Evolutionary conservation across 2,113 vertebrate species (phyloP).

Genomic region (Saccopteryx leptura): DNA sequence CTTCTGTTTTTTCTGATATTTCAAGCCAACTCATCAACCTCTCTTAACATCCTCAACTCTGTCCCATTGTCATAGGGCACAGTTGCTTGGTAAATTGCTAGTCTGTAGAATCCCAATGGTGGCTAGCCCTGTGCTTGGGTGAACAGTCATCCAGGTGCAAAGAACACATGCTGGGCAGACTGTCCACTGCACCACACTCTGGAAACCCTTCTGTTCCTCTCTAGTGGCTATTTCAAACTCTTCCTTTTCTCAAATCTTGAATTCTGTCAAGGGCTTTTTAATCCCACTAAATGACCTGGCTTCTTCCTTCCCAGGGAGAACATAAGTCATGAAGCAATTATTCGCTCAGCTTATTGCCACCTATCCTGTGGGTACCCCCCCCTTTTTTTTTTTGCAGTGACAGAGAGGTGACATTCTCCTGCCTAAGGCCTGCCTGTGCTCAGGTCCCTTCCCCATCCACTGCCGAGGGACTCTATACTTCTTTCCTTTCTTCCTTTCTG

Average conservation of each 20-base stretch:
- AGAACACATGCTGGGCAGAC: rapidly evolving
- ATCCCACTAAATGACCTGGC: neutral
- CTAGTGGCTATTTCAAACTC: neutral
- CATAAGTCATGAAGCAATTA: neutral
- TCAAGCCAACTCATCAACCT: neutral
- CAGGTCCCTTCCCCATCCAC: neutral
- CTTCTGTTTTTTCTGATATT: neutral
- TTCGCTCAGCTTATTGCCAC: neutral
- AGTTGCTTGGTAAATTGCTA: neutral
- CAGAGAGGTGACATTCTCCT: neutral
- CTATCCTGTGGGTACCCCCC: neutral
- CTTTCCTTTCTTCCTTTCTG: neutral
- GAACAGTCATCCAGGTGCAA: neutral
- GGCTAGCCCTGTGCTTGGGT: neutral
- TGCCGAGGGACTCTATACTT: neutral
- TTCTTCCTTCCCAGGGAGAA: neutral
- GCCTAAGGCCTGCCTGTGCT: neutral
- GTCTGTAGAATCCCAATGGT: neutral
- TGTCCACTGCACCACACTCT: rapidly evolving
- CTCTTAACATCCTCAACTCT: neutral
- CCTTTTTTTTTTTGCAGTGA: neutral
- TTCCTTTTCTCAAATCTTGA: neutral
- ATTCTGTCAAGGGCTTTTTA: neutral
- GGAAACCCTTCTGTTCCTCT: neutral
- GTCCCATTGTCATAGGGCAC: neutral